phyloP scores from a whole-genome alignment of 2,113 vertebrate genomes.

The Dinomys branickii region DNA sequence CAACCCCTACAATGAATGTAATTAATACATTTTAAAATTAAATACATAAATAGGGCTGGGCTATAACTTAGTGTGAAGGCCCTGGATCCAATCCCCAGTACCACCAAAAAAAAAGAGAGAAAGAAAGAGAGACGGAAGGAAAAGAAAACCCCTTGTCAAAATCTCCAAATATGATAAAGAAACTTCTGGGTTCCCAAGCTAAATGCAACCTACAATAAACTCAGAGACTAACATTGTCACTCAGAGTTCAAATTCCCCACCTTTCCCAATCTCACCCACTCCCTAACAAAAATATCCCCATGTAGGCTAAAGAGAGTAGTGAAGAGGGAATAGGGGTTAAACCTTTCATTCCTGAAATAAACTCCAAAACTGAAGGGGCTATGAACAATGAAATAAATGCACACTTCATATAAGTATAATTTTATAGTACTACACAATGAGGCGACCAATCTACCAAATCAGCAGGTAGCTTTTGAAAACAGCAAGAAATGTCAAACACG shows the following conservation, averaged over 20 bases:
- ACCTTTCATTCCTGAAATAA: slow-evolving; percentile 44
- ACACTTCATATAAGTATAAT: neutral
- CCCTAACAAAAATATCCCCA: neutral
- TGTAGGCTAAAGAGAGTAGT: neutral
- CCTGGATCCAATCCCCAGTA: neutral
- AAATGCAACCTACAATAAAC: neutral
- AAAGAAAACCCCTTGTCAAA: neutral
- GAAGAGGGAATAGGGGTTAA: neutral
- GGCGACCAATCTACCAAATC: neutral
- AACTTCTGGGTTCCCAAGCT: neutral
- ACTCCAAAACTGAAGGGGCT: slow-evolving; percentile 38
- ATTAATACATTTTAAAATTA: neutral
- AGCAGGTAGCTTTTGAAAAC: slow-evolving; percentile 36
- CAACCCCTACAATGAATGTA: neutral
- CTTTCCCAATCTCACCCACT: neutral
- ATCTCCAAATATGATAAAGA: neutral
- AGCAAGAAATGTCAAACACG: neutral
- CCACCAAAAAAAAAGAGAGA: neutral
- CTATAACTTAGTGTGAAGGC: neutral
- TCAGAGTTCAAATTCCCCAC: neutral
- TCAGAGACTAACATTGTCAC: neutral
- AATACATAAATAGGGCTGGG: neutral
- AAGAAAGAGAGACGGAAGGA: neutral
- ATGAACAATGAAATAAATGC: slow-evolving; percentile 37
- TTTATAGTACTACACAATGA: neutral